Conservation (phyloP, 2,888 invertebrate genomes). For the Idaea biselata region DNA sequence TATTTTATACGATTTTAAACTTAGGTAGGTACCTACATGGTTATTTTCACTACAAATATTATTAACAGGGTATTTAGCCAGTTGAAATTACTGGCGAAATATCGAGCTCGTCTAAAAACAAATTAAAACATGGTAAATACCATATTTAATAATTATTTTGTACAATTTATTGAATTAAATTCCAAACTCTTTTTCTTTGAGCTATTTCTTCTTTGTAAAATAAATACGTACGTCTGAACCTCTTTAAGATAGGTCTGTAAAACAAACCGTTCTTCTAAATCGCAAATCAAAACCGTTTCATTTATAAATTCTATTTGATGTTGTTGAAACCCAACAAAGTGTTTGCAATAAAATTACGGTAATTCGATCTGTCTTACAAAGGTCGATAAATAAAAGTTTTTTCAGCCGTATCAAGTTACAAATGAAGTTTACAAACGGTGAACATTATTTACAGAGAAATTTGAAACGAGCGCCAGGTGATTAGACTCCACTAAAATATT, state of each 20-base stretch:
- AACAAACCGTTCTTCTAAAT: background rate
- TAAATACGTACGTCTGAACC: background rate
- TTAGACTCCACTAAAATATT: background rate
- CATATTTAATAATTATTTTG: too few species aligned
- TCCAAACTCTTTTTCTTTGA: background rate
- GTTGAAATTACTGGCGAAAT: too few species aligned
- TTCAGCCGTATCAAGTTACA: background rate
- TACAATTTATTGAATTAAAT: too few species aligned
- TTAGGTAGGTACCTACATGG: too few species aligned
- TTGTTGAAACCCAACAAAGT: background rate
- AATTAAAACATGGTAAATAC: too few species aligned
- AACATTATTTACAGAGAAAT: background rate
- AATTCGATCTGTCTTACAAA: conserved; percentile 20
- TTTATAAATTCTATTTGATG: background rate
- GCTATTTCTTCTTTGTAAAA: background rate
- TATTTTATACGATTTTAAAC: too few species aligned
- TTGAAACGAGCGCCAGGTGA: background rate
- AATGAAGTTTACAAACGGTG: background rate
- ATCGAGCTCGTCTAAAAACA: too few species aligned
- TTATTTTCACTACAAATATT: too few species aligned
- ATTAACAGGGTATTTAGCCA: too few species aligned
- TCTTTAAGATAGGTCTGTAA: background rate
- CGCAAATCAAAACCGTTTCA: background rate
- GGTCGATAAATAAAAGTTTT: conserved; percentile 20
- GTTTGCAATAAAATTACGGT: background rate